Conservation (phyloP, 2,113 vertebrate genomes). For the Scomber japonicus region DNA sequence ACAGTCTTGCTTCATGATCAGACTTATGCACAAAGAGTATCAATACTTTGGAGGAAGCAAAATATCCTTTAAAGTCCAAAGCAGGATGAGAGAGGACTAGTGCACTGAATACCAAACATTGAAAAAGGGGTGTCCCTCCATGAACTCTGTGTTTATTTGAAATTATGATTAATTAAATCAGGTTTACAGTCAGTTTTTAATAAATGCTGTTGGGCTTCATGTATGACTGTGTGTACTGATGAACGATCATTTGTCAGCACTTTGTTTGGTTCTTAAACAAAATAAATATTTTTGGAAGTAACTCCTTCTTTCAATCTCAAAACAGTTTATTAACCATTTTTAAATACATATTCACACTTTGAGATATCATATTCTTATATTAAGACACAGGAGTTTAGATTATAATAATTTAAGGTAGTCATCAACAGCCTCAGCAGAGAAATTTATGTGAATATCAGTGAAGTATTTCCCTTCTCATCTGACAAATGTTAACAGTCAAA, state of each 20-base stretch:
- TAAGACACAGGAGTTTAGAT: neutral
- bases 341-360: neutral
- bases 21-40: no score
- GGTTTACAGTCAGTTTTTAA: slow-evolving; percentile 8
- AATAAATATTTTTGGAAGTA: slow-evolving; percentile 66
- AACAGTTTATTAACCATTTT: slow-evolving; percentile 15
- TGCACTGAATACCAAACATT: no score
- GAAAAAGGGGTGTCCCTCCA: neutral
- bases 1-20: no score
- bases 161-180: neutral
- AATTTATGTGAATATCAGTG: neutral
- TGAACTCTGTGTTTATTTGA: neutral
- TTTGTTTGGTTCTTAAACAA: slow-evolving; percentile 20
- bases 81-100: no score
- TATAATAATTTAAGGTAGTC: neutral
- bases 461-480: slow-evolving; percentile 27
- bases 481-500: neutral
- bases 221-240: neutral
- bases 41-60: no score
- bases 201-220: neutral
- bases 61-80: no score
- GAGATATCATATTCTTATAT: slow-evolving; percentile 11
- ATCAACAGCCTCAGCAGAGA: neutral
- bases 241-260: slow-evolving; percentile 2
- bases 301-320: neutral